Evolutionary conservation across 2,113 vertebrate genomes (phyloP), one percentile per base, ranked within the genome.

Genomic region (Solenodon paradoxus): DNA sequence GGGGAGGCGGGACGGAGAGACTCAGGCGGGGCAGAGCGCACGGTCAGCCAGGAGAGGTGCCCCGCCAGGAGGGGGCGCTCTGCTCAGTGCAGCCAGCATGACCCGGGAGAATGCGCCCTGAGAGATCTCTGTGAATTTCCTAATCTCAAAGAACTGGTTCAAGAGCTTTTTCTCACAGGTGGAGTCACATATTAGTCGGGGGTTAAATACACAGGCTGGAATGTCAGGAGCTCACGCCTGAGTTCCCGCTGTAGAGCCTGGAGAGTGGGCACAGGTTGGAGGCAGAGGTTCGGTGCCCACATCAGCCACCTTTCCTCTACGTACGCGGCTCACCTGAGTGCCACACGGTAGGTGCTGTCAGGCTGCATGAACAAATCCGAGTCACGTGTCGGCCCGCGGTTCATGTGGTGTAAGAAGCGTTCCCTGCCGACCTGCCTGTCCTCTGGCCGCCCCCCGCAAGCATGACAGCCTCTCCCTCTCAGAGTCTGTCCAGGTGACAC

Each of bases 211-310:
- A 19, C 16, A 16, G 6, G 1, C 0, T 26, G 40, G 38, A 11
- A 1, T 12, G 9, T 38, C 22, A 13, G 71, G 13, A 63, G 57
- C 51, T 10, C 16, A 0, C 3, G 2, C 0, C 10, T 2, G 1
- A 42, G 40, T 28, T 40, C 10, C 2, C 0, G 20, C 28, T 53
- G 15, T 4, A 20, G 2, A 28, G 49, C 2, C 0, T 1, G 5
- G 59, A 22, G 17, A 57, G 55, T 9, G 55, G 17, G 55, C 20
- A 24, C 11, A 12, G 24, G 55, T 7, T 59, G 24, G 2, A 32
- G 49, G 2, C 0, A 1, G 5, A 61, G 3, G 8, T 11, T 1
- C 7, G 32, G 17, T 3, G 26, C 4, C 9, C 15, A 1, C 22
- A 5, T 3, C 16, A 45, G 53, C 38, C 51, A 5, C 11, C 1